A percentile compares a stretch with the other conserved stretches of the same genome.
Evolutionary conservation across 2,113 vertebrate species (phyloP).

Genomic region (Cyphomyrus plagiostoma): DNA sequence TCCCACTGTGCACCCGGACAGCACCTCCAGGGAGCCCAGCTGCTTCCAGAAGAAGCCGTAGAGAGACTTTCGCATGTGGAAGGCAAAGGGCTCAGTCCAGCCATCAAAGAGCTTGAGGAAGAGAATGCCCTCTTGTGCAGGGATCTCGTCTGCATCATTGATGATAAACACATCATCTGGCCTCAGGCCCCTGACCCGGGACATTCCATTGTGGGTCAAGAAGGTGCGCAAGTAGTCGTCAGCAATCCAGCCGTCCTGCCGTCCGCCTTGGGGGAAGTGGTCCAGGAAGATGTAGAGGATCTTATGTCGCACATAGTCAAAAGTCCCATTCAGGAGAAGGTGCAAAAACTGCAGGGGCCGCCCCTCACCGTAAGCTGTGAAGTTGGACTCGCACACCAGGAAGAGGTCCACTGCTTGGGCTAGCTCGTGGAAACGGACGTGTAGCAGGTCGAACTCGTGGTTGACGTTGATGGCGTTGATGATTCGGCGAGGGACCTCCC

Average conservation of each 20-base stretch:
- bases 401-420: slow-evolving; percentile 73
- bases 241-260: slow-evolving; percentile 76
- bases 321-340: slow-evolving; percentile 73
- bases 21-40: slow-evolving; percentile 73
- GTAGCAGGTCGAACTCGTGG: slow-evolving; percentile 80
- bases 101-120: slow-evolving; percentile 80
- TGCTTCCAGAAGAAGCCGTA: slow-evolving; percentile 88
- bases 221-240: slow-evolving; percentile 82
- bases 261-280: slow-evolving; percentile 74
- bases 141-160: slow-evolving; percentile 78
- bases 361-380: slow-evolving; percentile 70
- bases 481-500: slow-evolving; percentile 67
- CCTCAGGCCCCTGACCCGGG: slow-evolving; percentile 64
- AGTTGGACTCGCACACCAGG: slow-evolving; percentile 80
- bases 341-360: slow-evolving; percentile 69
- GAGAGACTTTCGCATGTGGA: slow-evolving; percentile 80
- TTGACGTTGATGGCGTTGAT: slow-evolving; percentile 83
- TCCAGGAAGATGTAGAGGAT: slow-evolving; percentile 78
- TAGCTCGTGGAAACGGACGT: slow-evolving; percentile 75
- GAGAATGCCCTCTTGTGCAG: slow-evolving; percentile 67
- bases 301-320: slow-evolving; percentile 74
- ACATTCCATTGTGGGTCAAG: slow-evolving; percentile 68
- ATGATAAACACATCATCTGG: slow-evolving; percentile 74
- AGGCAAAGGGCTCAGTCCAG: slow-evolving; percentile 79
- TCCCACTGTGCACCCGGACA: slow-evolving; percentile 74